A percentile compares a stretch with the other conserved stretches of the same genome.
phyloP scores from a whole-genome alignment of 2,797 vertebrate species.

The Mus caroli region DNA sequence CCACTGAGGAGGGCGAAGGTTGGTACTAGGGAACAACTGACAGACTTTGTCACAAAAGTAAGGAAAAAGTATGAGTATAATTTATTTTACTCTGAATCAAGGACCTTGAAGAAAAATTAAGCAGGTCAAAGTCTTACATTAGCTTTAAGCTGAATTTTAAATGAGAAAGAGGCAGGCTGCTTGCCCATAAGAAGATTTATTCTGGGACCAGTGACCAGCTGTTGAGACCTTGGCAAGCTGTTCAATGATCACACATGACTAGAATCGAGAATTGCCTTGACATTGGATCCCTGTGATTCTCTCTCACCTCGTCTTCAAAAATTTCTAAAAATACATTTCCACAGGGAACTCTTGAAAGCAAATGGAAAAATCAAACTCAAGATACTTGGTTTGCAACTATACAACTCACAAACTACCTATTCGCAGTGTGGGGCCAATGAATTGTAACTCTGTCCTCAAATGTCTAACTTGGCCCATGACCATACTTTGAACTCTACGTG shows the following conservation, averaged over 20 bases:
- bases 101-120: constrained; percentile 58
- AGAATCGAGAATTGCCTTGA: constrained; percentile 49
- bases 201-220: constrained; percentile 59
- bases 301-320: constrained; percentile 63
- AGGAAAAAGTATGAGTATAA: not conserved
- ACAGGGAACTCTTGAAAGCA: constrained; percentile 36
- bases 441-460: not conserved
- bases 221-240: constrained; percentile 66
- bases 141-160: constrained; percentile 57
- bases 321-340: constrained; percentile 64
- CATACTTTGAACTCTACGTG: not conserved
- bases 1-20: constrained; percentile 13
- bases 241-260: constrained; percentile 54
- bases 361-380: constrained; percentile 52
- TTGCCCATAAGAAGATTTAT: constrained; percentile 72
- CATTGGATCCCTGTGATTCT: not conserved
- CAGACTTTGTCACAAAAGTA: not conserved
- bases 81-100: constrained; percentile 30
- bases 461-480: not conserved
- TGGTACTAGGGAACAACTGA: not conserved
- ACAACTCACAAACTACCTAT: constrained; percentile 32
- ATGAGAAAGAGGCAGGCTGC: constrained; percentile 43
- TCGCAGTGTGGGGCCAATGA: not conserved
- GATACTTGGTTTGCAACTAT: not conserved
- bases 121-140: constrained; percentile 46